Evolutionary conservation across 2,888 invertebrate genomes (phyloP).

Genomic region (Philonicus albiceps): DNA sequence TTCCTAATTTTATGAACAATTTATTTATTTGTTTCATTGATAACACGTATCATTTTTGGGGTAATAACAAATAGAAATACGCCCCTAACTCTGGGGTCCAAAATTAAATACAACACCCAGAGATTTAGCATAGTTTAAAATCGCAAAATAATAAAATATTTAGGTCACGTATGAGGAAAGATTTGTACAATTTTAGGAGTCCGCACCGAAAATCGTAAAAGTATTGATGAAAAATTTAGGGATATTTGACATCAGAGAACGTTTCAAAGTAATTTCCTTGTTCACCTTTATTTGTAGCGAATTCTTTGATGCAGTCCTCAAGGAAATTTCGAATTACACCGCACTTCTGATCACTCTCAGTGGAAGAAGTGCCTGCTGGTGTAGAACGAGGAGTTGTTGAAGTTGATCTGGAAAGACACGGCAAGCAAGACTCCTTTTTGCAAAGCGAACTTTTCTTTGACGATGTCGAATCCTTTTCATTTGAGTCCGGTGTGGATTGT

Average conservation of each 20-base stretch:
- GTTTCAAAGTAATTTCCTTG: neutral
- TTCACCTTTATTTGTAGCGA: neutral
- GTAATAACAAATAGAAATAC: too few relatives aligned
- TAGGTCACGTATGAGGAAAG: too few relatives aligned
- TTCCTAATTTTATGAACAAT: too few relatives aligned
- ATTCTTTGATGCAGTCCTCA: neutral
- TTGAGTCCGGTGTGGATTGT: neutral
- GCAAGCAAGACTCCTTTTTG: neutral
- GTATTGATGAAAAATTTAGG: neutral
- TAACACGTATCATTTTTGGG: too few relatives aligned
- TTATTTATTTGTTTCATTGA: too few relatives aligned
- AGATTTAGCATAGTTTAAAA: too few relatives aligned
- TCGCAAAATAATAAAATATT: too few relatives aligned
- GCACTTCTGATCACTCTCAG: neutral
- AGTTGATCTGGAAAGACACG: neutral
- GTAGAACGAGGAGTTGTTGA: neutral
- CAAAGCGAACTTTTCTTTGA: neutral
- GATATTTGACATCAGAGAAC: neutral
- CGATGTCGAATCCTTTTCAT: neutral
- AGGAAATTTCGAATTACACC: neutral
- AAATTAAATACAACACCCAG: too few relatives aligned
- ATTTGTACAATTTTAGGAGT: neutral
- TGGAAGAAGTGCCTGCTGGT: neutral
- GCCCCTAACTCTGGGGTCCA: too few relatives aligned
- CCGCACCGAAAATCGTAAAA: neutral